Conservation (phyloP, 2,888 invertebrate species). For the Mesodorylaimus sp. region DNA sequence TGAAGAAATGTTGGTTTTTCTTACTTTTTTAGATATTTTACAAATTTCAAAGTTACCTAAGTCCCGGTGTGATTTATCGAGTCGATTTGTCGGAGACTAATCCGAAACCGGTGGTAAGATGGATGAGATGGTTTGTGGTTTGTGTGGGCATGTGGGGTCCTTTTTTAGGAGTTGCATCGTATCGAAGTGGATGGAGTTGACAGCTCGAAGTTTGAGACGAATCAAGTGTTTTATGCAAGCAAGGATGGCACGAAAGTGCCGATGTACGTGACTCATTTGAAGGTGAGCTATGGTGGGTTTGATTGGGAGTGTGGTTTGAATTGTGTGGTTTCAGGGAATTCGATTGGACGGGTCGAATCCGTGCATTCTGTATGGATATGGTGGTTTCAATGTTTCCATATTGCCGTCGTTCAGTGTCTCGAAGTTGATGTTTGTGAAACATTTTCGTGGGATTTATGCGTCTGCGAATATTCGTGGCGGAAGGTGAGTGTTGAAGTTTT, state of each 20-base stretch:
- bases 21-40: slow-evolving; percentile 51
- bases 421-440: slow-evolving; percentile 66
- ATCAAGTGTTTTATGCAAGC: slow-evolving; percentile 75
- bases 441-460: slow-evolving; percentile 69
- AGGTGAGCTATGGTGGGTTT: slow-evolving; percentile 17
- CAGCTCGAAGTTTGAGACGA: slow-evolving; percentile 54
- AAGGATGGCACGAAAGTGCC: slow-evolving; percentile 83
- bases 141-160: background rate
- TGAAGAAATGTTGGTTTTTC: background rate
- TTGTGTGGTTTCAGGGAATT: slow-evolving; percentile 41
- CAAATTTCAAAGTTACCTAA: slow-evolving; percentile 76
- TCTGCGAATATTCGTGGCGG: slow-evolving; percentile 88
- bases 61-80: slow-evolving; percentile 66
- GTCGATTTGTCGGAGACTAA: slow-evolving; percentile 48
- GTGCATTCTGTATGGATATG: slow-evolving; percentile 80
- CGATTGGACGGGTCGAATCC: slow-evolving; percentile 52
- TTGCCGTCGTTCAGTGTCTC: slow-evolving; percentile 74
- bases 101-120: slow-evolving; percentile 14
- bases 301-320: no score
- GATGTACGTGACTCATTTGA: slow-evolving; percentile 59
- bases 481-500: slow-evolving; percentile 42
- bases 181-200: slow-evolving; percentile 68
- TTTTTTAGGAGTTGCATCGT: slow-evolving; percentile 52
- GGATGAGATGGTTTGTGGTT: background rate
- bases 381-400: slow-evolving; percentile 82